Percentiles rank a stretch among this genome's conserved stretches.
These are phyloP conservation scores for Psylliodes chrysocephalus DNA, from an alignment of 2,888 invertebrate genomes.

Conservation along the genomic window DNA sequence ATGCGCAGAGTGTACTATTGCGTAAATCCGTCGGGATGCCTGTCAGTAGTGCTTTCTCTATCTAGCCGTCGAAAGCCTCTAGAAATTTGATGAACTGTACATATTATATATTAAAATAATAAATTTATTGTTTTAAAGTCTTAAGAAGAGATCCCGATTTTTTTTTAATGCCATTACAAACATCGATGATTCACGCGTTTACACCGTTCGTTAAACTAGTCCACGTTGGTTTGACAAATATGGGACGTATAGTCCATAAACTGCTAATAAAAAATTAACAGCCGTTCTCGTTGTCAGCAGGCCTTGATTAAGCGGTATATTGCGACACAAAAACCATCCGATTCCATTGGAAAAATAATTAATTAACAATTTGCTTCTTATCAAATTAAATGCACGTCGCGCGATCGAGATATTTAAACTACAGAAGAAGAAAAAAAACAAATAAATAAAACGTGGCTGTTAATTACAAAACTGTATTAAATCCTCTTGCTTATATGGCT, in stretches of 20 bases:
- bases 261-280: slow-evolving; percentile 3
- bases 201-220: slow-evolving; percentile 4
- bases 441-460: slow-evolving; percentile 4
- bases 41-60: too few relatives aligned
- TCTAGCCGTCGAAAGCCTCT: too few relatives aligned
- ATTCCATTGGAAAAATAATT: neutral
- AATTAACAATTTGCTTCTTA: slow-evolving; percentile 8
- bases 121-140: too few relatives aligned
- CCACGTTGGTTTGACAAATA: neutral
- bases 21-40: too few relatives aligned
- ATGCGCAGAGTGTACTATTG: too few relatives aligned
- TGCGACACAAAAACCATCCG: slow-evolving; percentile 4
- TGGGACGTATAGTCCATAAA: slow-evolving; percentile 6
- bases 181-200: too few relatives aligned
- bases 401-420: neutral
- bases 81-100: too few relatives aligned
- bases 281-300: neutral
- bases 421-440: too few relatives aligned
- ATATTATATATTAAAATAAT: too few relatives aligned
- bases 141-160: too few relatives aligned
- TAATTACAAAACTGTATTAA: neutral
- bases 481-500: neutral
- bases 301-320: slow-evolving; percentile 9
- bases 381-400: neutral
- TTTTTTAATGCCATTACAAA: too few relatives aligned